These are phyloP conservation scores for Andrena minutula DNA, from an alignment of 2,888 invertebrate species.

Conservation along the genomic window DNA sequence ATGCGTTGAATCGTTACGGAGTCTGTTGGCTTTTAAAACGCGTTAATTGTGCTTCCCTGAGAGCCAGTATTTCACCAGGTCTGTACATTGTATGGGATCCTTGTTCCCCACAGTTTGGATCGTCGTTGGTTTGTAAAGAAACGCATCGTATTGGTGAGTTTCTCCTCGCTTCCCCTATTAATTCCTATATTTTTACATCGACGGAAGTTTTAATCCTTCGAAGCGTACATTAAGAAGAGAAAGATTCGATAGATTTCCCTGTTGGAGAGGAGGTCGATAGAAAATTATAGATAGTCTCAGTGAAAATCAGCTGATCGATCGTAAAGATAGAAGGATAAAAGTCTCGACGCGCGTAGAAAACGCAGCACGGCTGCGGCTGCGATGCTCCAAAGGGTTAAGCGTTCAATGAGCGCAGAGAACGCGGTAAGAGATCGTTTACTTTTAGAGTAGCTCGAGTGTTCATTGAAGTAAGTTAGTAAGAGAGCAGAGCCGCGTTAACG, in stretches of 20 bases:
- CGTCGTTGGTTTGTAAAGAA: background rate
- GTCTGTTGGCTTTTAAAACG: slow-evolving; percentile 31
- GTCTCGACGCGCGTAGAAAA: background rate
- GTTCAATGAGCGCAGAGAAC: background rate
- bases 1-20: slow-evolving; percentile 37
- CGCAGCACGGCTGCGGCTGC: slow-evolving; percentile 3
- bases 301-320: background rate
- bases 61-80: slow-evolving; percentile 42
- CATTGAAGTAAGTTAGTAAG: slow-evolving; percentile 13
- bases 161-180: background rate
- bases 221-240: background rate
- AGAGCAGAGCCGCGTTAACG: background rate
- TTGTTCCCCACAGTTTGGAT: no score
- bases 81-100: background rate
- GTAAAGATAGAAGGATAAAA: background rate
- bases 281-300: background rate
- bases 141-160: background rate
- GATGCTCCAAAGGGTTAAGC: background rate
- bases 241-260: background rate
- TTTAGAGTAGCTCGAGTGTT: background rate
- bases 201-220: background rate
- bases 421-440: slow-evolving; percentile 9
- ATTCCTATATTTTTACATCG: background rate
- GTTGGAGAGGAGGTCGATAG: background rate
- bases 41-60: slow-evolving; percentile 63